Conservation (phyloP, 2,797 vertebrate genomes). For the Alcedo atthis region DNA sequence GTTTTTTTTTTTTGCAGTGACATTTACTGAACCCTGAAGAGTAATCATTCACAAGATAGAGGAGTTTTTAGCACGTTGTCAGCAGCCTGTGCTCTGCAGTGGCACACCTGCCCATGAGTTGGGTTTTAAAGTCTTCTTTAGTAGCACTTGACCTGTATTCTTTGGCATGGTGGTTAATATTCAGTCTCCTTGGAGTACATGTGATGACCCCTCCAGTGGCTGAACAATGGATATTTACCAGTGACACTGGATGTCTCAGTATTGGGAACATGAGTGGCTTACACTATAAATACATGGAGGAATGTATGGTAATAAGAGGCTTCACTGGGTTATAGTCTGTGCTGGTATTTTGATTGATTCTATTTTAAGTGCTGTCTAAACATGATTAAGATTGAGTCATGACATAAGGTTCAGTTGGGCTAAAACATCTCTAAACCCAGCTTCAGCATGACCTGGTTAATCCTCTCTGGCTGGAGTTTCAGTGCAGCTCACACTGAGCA, state of each 20-base stretch:
- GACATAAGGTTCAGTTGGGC: neutral
- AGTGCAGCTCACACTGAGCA: neutral
- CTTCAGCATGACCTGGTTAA: conserved; percentile 8
- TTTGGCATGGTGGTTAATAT: neutral
- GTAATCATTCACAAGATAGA: neutral
- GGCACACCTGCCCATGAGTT: neutral
- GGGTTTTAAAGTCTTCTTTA: neutral
- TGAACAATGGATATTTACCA: neutral
- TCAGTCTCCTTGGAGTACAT: neutral
- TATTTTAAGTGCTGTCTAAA: conserved; percentile 53
- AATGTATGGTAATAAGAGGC: conserved; percentile 8
- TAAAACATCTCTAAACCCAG: conserved; percentile 1
- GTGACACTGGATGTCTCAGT: neutral
- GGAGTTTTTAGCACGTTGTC: neutral
- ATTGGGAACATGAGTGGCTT: neutral
- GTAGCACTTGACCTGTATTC: neutral
- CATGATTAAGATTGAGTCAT: conserved; percentile 46
- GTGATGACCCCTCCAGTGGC: neutral
- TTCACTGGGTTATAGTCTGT: neutral
- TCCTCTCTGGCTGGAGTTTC: neutral
- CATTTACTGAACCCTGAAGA: no score
- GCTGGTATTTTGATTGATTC: conserved; percentile 35
- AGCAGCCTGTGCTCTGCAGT: neutral
- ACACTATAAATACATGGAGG: neutral
- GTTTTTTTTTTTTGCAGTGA: neutral